These are phyloP conservation scores for Oegoconia quadripuncta DNA, from an alignment of 2,888 invertebrate species.

Conservation along the genomic window DNA sequence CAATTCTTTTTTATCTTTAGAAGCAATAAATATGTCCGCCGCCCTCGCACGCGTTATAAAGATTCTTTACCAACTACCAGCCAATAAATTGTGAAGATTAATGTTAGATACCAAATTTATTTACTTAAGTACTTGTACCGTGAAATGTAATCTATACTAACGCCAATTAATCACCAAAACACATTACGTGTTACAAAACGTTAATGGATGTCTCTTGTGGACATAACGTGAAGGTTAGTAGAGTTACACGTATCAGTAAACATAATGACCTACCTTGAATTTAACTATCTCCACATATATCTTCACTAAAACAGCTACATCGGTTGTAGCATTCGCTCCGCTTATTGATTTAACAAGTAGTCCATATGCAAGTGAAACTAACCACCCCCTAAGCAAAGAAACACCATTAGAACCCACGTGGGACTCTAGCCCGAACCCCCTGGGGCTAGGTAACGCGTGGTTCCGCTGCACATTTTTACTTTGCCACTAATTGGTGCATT, in stretches of 20 bases:
- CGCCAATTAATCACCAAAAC: constrained; percentile 61
- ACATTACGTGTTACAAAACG: constrained; percentile 40
- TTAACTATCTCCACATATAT: constrained; percentile 6
- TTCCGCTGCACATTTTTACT: constrained; percentile 76
- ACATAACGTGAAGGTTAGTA: constrained; percentile 10
- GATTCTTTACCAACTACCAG: constrained; percentile 51
- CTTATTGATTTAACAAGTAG: constrained; percentile 62
- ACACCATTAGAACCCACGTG: constrained; percentile 70
- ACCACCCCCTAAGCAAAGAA: constrained; percentile 70
- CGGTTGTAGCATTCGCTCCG: constrained; percentile 23
- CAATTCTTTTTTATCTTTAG: constrained; percentile 57
- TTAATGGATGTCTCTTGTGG: constrained; percentile 35
- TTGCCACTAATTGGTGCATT: constrained; percentile 76
- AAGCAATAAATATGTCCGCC: constrained; percentile 64
- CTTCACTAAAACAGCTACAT: constrained; percentile 8
- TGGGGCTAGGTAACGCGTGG: constrained; percentile 61
- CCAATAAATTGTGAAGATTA: constrained; percentile 71
- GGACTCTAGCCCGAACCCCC: constrained; percentile 48
- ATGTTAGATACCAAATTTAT: constrained; percentile 68
- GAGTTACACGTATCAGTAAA: background rate
- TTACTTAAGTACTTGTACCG: constrained; percentile 62
- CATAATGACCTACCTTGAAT: constrained; percentile 6
- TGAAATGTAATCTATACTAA: constrained; percentile 66
- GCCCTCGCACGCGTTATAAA: constrained; percentile 49
- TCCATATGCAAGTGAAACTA: constrained; percentile 65